A percentile compares a stretch with the other conserved stretches of the same genome.
Conservation (phyloP, 2,797 vertebrate species). For the Dendrocincla tyrannina region DNA sequence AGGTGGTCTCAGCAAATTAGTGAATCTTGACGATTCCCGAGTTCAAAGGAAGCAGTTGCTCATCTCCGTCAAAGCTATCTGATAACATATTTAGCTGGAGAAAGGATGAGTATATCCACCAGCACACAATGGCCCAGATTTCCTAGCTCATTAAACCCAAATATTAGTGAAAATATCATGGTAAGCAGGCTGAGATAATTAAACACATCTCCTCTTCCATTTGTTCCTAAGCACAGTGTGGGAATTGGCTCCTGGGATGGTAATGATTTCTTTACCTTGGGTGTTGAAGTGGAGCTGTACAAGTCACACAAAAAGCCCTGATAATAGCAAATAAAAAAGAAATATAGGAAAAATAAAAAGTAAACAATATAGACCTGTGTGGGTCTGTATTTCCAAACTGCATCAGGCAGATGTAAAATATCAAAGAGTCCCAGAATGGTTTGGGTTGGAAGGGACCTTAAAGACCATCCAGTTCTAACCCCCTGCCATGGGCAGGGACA, state of each 20-base stretch:
- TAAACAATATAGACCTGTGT: neutral
- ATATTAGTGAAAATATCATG: neutral
- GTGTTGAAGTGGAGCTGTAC: neutral
- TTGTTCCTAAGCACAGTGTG: neutral
- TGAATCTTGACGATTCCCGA: neutral
- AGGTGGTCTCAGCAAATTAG: slow-evolving; percentile 35
- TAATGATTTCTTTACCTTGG: neutral
- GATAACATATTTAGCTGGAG: neutral
- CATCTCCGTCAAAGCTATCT: neutral
- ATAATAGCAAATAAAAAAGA: neutral
- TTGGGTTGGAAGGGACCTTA: neutral
- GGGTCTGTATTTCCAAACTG: neutral
- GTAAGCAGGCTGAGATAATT: slow-evolving; percentile 7
- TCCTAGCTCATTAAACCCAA: slow-evolving; percentile 12
- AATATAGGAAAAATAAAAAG: neutral
- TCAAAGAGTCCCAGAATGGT: neutral
- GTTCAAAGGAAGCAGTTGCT: slow-evolving; percentile 37
- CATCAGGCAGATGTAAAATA: neutral
- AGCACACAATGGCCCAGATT: neutral
- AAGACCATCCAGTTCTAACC: neutral
- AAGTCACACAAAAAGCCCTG: neutral
- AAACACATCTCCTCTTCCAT: neutral
- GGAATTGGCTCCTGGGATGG: neutral
- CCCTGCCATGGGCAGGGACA: neutral
- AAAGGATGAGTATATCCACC: neutral